A percentile compares a stretch with the other conserved stretches of the same genome.
phyloP scores from a whole-genome alignment of 2,888 invertebrate genomes.

The Phoenoteleia sp. region DNA sequence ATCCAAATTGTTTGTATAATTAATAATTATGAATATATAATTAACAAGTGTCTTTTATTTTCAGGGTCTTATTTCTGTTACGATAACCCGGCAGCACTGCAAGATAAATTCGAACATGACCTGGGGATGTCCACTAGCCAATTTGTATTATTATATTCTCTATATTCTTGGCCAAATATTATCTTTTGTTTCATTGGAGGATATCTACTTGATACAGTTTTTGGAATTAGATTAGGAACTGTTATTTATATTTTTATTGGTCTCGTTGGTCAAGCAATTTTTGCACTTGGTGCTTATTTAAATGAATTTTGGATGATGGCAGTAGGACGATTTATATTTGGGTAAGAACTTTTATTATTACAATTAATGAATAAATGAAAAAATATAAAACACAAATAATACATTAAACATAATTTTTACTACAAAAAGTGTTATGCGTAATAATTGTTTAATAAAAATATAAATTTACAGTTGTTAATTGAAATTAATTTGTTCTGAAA shows the following conservation, averaged over 20 bases:
- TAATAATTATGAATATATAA: too few species aligned
- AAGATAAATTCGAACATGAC: constrained; percentile 94
- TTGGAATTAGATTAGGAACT: constrained; percentile 97
- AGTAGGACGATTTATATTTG: constrained; percentile 97
- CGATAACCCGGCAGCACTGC: constrained; percentile 98
- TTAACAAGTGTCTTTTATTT: too few species aligned
- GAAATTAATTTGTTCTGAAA: too few species aligned
- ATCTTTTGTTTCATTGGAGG: constrained; percentile 98
- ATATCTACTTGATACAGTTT: constrained; percentile 97
- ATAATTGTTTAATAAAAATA: too few species aligned
- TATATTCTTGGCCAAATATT: constrained; percentile 99
- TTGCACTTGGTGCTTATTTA: constrained; percentile 94
- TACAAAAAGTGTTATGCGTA: too few species aligned
- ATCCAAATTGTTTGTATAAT: too few species aligned
- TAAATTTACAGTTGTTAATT: too few species aligned
- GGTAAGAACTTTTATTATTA: constrained; percentile 87
- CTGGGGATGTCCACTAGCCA: constrained; percentile 93
- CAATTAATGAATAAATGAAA: neutral
- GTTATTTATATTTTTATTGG: constrained; percentile 96
- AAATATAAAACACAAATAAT: too few species aligned
- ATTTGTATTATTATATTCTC: constrained; percentile 96
- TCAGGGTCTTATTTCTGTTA: constrained; percentile 99
- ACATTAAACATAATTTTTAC: too few species aligned
- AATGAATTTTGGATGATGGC: constrained; percentile 96
- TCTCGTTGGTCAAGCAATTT: constrained; percentile 95